Conservation (phyloP, 37 sponge, comb jelly and placozoan genomes). For the Sycon ciliatum region DNA sequence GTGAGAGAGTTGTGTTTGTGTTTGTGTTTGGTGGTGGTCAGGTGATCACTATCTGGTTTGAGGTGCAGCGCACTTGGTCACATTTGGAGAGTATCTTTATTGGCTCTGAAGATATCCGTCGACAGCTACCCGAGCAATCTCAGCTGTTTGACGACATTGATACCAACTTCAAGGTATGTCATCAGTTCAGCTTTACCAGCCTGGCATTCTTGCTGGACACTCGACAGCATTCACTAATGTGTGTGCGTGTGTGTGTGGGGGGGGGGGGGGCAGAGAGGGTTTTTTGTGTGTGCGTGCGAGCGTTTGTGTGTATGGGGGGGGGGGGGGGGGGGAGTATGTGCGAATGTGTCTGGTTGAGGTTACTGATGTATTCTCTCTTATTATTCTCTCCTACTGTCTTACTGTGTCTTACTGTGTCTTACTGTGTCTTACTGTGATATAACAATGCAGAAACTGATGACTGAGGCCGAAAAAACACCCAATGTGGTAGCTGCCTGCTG, state of each 20-base stretch:
- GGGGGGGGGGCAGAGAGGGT: too few species aligned
- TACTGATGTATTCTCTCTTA: neutral
- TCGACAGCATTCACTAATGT: neutral
- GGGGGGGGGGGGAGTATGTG: constrained; percentile 14
- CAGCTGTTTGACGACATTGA: constrained; percentile 93
- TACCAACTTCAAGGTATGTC: constrained; percentile 70
- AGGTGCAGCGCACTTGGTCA: constrained; percentile 98
- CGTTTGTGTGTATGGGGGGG: neutral
- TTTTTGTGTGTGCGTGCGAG: constrained; percentile 5
- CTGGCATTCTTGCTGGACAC: neutral
- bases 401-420: neutral
- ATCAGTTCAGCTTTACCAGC: neutral
- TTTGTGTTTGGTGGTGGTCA: too few species aligned
- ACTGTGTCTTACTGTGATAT: neutral
- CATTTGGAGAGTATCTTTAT: constrained; percentile 98
- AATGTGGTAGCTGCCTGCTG: constrained; percentile 93
- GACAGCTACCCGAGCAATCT: constrained; percentile 91
- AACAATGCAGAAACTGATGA: constrained; percentile 44
- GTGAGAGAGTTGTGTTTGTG: too few species aligned
- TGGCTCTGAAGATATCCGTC: constrained; percentile 90
- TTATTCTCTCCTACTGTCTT: neutral
- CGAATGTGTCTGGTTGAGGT: too few species aligned
- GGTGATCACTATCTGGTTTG: constrained; percentile 96
- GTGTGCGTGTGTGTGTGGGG: too few species aligned
- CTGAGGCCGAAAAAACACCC: constrained; percentile 79